phyloP scores from a whole-genome alignment of 2,888 invertebrate genomes.

The Pimpla rufipes region DNA sequence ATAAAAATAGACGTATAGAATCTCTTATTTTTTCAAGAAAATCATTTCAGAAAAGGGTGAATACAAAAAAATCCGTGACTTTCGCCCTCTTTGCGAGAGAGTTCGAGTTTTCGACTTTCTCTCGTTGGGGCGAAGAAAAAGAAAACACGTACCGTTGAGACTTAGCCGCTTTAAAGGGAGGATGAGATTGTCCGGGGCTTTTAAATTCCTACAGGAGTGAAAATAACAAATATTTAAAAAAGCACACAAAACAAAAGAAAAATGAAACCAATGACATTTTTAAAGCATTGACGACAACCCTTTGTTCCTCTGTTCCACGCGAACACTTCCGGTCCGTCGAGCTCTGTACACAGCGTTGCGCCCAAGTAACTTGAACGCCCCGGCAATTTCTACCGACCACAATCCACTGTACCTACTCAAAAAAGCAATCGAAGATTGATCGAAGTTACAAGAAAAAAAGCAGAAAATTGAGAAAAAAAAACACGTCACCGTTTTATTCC shows the following conservation, averaged over 20 bases:
- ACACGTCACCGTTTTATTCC: slow-evolving; percentile 46
- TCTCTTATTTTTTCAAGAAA: slow-evolving; percentile 82
- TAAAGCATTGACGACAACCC: slow-evolving; percentile 40
- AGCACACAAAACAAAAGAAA: neutral
- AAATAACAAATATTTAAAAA: neutral
- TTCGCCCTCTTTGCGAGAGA: slow-evolving; percentile 40
- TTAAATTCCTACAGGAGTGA: slow-evolving; percentile 20
- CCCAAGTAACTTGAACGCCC: slow-evolving; percentile 2
- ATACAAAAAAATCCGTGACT: slow-evolving; percentile 66
- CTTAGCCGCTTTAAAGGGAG: slow-evolving; percentile 74
- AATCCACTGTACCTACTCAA: slow-evolving; percentile 65
- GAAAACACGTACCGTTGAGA: slow-evolving; percentile 73
- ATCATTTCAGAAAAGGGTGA: slow-evolving; percentile 70
- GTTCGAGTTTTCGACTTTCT: slow-evolving; percentile 36
- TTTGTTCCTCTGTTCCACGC: neutral
- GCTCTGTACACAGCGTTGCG: neutral
- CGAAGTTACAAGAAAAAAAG: slow-evolving; percentile 25
- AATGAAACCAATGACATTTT: slow-evolving; percentile 30
- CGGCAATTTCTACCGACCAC: slow-evolving; percentile 55
- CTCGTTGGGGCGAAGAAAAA: slow-evolving; percentile 60
- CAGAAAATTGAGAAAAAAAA: neutral
- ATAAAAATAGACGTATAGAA: slow-evolving; percentile 77
- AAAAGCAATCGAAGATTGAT: slow-evolving; percentile 62
- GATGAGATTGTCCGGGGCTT: slow-evolving; percentile 55
- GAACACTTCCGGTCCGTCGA: slow-evolving; percentile 14